These are phyloP conservation scores for Dascillus cervinus DNA, from an alignment of 2,888 invertebrate species.

Conservation along the genomic window DNA sequence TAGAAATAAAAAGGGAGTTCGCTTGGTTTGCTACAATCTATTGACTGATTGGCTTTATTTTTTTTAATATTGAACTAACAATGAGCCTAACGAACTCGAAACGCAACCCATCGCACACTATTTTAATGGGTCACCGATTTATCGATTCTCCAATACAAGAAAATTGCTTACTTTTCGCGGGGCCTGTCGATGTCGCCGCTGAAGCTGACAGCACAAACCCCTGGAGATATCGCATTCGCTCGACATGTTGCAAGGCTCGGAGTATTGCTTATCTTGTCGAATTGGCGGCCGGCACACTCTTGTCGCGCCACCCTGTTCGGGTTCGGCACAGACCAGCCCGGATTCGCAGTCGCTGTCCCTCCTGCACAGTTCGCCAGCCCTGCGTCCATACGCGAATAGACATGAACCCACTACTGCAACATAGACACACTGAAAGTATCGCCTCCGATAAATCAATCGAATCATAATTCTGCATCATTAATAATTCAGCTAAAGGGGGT, in stretches of 20 bases:
- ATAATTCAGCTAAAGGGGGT: too few relatives aligned
- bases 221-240: conserved; percentile 79
- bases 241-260: conserved; percentile 73
- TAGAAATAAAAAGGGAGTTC: too few relatives aligned
- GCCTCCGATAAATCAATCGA: too few relatives aligned
- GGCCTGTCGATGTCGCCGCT: conserved; percentile 76
- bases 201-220: conserved; percentile 81
- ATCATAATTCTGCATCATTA: too few relatives aligned
- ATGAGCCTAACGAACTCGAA: too few relatives aligned
- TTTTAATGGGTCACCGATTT: too few relatives aligned
- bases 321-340: conserved; percentile 70
- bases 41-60: too few relatives aligned
- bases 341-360: conserved; percentile 79
- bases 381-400: conserved; percentile 62
- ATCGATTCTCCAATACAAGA: too few relatives aligned
- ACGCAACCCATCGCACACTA: too few relatives aligned
- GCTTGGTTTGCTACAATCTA: too few relatives aligned
- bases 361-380: conserved; percentile 75
- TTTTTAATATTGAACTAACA: too few relatives aligned
- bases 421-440: too few relatives aligned
- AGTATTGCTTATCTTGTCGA: conserved; percentile 72
- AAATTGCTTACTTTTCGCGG: conserved; percentile 61
- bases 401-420: conserved; percentile 55
- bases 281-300: conserved; percentile 75
- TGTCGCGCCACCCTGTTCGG: conserved; percentile 52